Evolutionary conservation across 2,888 invertebrate species (phyloP).

Genomic region (Watsonalla binaria): DNA sequence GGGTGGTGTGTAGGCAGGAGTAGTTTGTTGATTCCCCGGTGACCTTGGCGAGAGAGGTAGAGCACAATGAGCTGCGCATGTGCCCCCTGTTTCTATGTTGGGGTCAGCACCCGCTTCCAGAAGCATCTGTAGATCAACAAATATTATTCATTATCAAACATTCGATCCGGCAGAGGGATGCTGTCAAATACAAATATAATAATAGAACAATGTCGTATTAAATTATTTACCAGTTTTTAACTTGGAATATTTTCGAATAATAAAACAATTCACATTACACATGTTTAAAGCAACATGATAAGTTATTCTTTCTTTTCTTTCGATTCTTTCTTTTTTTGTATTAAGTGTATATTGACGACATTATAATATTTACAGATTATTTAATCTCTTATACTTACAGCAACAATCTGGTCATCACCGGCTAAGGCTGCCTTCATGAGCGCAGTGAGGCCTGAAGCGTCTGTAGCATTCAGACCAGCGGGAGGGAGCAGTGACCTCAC

Average conservation of each 20-base stretch:
- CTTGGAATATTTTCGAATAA: too few relatives aligned
- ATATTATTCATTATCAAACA: background rate
- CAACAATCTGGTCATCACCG: conserved; percentile 87
- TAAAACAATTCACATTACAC: too few relatives aligned
- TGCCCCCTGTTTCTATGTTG: conserved; percentile 87
- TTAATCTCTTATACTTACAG: conserved; percentile 53
- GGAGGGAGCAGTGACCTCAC: conserved; percentile 85
- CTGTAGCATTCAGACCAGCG: conserved; percentile 85
- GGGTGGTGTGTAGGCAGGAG: conserved; percentile 56
- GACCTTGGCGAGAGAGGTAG: conserved; percentile 58
- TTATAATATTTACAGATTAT: background rate
- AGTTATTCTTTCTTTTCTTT: too few relatives aligned
- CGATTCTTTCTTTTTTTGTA: too few relatives aligned
- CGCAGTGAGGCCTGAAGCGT: conserved; percentile 88
- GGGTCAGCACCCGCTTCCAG: conserved; percentile 90
- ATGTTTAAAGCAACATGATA: too few relatives aligned
- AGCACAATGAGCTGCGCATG: conserved; percentile 55
- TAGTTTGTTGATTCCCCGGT: conserved; percentile 34
- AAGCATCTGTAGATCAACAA: conserved; percentile 67
- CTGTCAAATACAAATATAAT: background rate
- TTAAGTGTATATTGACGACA: background rate
- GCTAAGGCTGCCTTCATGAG: conserved; percentile 90
- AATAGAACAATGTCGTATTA: background rate
- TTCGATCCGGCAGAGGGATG: background rate
- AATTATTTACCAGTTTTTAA: too few relatives aligned